Percentiles rank a stretch among this genome's conserved stretches.
Conservation (phyloP, 2,797 vertebrate genomes). For the Anabas testudineus region DNA sequence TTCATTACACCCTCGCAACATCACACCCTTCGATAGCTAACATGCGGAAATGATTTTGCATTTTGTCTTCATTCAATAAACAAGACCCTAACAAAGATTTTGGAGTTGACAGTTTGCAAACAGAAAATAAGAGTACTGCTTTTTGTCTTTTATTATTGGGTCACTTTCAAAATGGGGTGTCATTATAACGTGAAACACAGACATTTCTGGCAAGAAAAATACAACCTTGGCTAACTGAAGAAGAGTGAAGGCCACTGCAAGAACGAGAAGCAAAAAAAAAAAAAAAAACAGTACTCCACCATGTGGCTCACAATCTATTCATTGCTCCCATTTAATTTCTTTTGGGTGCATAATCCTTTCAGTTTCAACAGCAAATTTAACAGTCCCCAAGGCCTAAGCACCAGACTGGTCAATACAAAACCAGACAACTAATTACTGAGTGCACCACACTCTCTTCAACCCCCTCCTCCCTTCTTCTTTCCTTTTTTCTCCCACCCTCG, state of each 20-base stretch:
- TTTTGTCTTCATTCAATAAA: slow-evolving; percentile 35
- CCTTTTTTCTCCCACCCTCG: slow-evolving; percentile 29
- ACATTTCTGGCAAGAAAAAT: slow-evolving; percentile 50
- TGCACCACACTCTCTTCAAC: slow-evolving; percentile 68
- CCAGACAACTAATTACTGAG: slow-evolving; percentile 89
- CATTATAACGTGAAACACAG: slow-evolving; percentile 42
- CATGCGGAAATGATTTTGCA: slow-evolving; percentile 57
- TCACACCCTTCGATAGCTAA: slow-evolving; percentile 58
- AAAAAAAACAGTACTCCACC: slow-evolving; percentile 59
- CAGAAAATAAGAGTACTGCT: slow-evolving; percentile 12
- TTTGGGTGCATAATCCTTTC: slow-evolving; percentile 87
- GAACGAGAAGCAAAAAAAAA: slow-evolving; percentile 38
- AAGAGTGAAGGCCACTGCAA: slow-evolving; percentile 20
- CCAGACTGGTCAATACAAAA: slow-evolving; percentile 90
- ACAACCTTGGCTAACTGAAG: slow-evolving; percentile 37
- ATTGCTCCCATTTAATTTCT: slow-evolving; percentile 87
- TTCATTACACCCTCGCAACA: slow-evolving; percentile 60
- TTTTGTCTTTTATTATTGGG: slow-evolving; percentile 15
- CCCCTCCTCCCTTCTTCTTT: slow-evolving; percentile 47
- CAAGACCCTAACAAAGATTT: not conserved
- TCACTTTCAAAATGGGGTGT: slow-evolving; percentile 36
- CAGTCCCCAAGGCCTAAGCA: slow-evolving; percentile 85
- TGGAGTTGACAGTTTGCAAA: slow-evolving; percentile 25
- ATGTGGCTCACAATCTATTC: slow-evolving; percentile 83
- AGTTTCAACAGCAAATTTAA: slow-evolving; percentile 88